Evolutionary conservation across 1,140 invertebrate species (phyloP).

Genomic region (Drosophila tristis): DNA sequence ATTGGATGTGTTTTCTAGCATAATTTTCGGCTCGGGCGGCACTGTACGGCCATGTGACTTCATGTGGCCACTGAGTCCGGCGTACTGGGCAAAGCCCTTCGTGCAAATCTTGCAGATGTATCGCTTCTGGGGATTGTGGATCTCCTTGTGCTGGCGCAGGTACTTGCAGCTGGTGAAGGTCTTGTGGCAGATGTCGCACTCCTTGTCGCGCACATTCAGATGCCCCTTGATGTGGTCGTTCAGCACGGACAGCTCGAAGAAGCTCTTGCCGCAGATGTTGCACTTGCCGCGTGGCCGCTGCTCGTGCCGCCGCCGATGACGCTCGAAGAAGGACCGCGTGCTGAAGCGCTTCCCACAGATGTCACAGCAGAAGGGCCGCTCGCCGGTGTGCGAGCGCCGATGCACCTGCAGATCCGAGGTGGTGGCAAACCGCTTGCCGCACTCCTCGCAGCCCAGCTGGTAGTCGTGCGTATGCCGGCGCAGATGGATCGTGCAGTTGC

Average conservation of each 20-base stretch:
- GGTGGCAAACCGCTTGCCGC: constrained; percentile 50
- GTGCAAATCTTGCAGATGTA: constrained; percentile 64
- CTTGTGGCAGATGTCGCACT: constrained; percentile 60
- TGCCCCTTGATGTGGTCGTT: constrained; percentile 59
- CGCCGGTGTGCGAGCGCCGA: constrained; percentile 53
- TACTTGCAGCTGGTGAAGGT: constrained; percentile 54
- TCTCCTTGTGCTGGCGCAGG: constrained; percentile 57
- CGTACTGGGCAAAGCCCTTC: constrained; percentile 52
- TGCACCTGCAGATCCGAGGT: constrained; percentile 51
- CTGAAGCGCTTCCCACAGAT: constrained; percentile 57
- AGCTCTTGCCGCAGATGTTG: constrained; percentile 52
- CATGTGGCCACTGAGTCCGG: constrained; percentile 38
- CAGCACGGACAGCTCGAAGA: constrained; percentile 37
- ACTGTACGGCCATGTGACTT: constrained; percentile 33
- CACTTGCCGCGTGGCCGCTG: constrained; percentile 50
- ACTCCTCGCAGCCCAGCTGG: constrained; percentile 48
- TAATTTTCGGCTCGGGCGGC: neutral
- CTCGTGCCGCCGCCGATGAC: constrained; percentile 49
- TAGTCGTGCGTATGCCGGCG: constrained; percentile 51
- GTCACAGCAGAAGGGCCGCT: constrained; percentile 56
- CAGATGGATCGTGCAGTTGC: constrained; percentile 51
- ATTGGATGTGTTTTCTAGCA: too few relatives aligned
- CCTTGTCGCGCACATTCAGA: constrained; percentile 56
- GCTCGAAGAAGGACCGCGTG: constrained; percentile 42
- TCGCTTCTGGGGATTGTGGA: constrained; percentile 45